Percentiles rank a stretch among this genome's conserved stretches.
phyloP scores from a whole-genome alignment of 2,113 vertebrate species.

The Macroglossus sobrinus region DNA sequence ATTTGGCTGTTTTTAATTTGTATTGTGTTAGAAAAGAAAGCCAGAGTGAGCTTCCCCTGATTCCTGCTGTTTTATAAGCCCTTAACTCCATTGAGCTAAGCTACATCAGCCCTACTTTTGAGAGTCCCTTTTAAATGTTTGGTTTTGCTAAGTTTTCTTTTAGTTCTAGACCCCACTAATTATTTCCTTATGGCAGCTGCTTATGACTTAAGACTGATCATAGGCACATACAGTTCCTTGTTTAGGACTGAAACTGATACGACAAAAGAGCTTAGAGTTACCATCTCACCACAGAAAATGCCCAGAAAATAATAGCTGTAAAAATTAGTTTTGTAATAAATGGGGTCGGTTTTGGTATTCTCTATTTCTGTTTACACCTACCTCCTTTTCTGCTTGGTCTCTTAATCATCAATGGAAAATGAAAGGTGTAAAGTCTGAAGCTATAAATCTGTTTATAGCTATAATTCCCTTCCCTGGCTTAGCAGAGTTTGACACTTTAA shows the following conservation, averaged over 20 bases:
- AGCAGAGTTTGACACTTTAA: conserved; percentile 54
- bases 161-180: conserved; percentile 54
- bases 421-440: conserved; percentile 66
- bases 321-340: conserved; percentile 62
- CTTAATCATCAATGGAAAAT: conserved; percentile 63
- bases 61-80: conserved; percentile 79
- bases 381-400: background rate
- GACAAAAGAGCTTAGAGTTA: conserved; percentile 24
- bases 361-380: conserved; percentile 34
- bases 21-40: conserved; percentile 70
- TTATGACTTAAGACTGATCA: conserved; percentile 31
- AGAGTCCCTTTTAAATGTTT: conserved; percentile 49
- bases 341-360: conserved; percentile 49
- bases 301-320: conserved; percentile 43
- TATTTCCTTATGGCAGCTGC: conserved; percentile 65
- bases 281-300: background rate
- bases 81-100: conserved; percentile 56
- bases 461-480: conserved; percentile 55
- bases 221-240: background rate
- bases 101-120: conserved; percentile 57
- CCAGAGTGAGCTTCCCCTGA: conserved; percentile 52
- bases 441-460: conserved; percentile 74
- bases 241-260: background rate
- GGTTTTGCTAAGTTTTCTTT: conserved; percentile 56
- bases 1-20: conserved; percentile 57